These are phyloP conservation scores for Sphenodon punctatus DNA, from an alignment of 2,797 vertebrate species.

Conservation along the genomic window DNA sequence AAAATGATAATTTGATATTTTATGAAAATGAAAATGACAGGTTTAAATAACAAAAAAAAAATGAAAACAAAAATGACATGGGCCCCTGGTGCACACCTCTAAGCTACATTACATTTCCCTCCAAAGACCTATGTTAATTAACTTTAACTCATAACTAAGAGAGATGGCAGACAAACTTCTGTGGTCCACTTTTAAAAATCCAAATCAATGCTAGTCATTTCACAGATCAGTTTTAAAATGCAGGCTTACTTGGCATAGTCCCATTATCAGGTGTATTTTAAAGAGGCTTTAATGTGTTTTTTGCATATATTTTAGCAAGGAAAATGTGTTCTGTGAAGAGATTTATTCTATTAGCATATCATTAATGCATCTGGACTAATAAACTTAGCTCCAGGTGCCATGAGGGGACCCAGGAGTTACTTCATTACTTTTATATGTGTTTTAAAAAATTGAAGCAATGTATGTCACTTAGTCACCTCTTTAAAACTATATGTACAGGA, in stretches of 20 bases:
- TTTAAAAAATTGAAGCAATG: too few species aligned
- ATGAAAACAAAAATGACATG: too few species aligned
- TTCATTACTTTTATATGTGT: too few species aligned
- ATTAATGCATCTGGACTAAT: background rate
- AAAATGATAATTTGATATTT: too few species aligned
- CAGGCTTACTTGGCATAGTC: background rate
- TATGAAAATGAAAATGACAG: too few species aligned
- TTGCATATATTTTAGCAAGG: background rate
- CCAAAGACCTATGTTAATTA: constrained; percentile 36
- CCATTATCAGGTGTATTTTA: background rate
- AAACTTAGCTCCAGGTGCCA: too few species aligned
- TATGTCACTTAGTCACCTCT: too few species aligned
- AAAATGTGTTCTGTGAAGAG: background rate
- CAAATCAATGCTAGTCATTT: background rate
- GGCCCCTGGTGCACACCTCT: too few species aligned
- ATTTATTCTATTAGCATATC: background rate
- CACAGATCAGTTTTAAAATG: background rate
- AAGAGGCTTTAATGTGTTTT: background rate
- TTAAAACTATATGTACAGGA: too few species aligned
- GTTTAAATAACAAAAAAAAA: too few species aligned
- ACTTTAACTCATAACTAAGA: constrained; percentile 27
- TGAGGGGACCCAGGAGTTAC: too few species aligned
- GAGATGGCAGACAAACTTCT: background rate
- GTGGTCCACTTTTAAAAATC: constrained; percentile 38
- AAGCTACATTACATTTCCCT: too few species aligned